Evolutionary conservation across 92 coral and sea anemone genomes (phyloP).

Genomic region (Muricea muricata): DNA sequence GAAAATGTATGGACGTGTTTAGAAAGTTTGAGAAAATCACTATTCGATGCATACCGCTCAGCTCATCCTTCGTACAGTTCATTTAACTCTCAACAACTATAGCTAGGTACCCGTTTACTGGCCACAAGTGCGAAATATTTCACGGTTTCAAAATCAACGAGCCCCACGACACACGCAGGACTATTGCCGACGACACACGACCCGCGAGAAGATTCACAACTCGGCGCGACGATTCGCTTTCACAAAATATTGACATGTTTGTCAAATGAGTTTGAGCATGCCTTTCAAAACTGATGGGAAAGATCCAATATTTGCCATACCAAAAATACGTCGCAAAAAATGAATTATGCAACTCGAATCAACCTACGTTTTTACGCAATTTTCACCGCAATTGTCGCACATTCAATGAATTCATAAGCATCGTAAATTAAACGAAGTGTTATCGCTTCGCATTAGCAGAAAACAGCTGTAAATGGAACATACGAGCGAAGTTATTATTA

Average conservation of each 20-base stretch:
- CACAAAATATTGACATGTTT: background rate
- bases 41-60: no score
- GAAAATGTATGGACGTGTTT: no score
- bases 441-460: background rate
- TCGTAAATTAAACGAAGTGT: background rate
- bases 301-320: background rate
- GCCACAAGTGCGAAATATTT: no score
- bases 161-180: no score
- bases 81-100: no score
- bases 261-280: background rate
- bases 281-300: background rate
- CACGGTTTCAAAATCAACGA: no score
- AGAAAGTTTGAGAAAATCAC: no score
- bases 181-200: background rate
- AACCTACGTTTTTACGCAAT: no score
- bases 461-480: background rate
- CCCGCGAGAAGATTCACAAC: background rate
- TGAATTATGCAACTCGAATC: no score
- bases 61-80: no score
- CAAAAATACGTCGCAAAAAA: background rate
- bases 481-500: background rate
- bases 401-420: background rate
- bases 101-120: no score
- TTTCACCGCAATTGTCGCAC: background rate
- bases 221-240: background rate